A percentile compares a stretch with the other conserved stretches of the same genome.
Conservation (phyloP, 2,113 vertebrate genomes). For the Zapornia atra region DNA sequence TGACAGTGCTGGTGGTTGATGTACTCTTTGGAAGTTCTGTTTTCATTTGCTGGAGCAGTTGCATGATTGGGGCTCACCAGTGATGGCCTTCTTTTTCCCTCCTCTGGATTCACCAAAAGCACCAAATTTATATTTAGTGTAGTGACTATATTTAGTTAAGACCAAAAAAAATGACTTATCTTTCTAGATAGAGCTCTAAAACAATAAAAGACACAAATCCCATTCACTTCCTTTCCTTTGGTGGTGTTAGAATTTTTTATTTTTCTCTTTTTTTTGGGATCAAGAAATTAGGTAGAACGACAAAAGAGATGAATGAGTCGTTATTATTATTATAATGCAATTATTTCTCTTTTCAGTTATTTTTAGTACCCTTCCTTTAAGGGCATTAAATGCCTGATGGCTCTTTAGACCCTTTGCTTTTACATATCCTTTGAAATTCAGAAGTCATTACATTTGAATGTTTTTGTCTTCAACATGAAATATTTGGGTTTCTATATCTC, state of each 20-base stretch:
- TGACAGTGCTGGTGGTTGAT: not conserved
- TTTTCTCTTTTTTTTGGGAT: not conserved
- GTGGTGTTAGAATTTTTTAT: not conserved
- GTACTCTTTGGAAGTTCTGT: not conserved
- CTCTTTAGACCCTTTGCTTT: not conserved
- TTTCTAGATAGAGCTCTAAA: not conserved
- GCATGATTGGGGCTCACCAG: not conserved
- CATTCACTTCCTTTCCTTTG: not conserved
- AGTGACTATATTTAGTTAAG: not conserved
- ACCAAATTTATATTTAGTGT: not conserved
- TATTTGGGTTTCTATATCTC: not conserved
- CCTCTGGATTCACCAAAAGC: not conserved
- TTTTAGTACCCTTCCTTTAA: not conserved
- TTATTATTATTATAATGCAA: not conserved
- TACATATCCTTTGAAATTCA: not conserved
- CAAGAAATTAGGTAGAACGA: not conserved
- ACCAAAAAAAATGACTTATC: not conserved
- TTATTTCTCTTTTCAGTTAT: not conserved
- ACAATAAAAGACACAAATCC: not conserved
- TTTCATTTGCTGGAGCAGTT: not conserved
- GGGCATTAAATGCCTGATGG: not conserved
- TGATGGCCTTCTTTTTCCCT: not conserved
- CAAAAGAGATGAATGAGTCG: not conserved
- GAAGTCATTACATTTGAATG: not conserved
- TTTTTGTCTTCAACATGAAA: fast-evolving